phyloP scores from a whole-genome alignment of 2,797 vertebrate species.

The Chloroceryle inda region DNA sequence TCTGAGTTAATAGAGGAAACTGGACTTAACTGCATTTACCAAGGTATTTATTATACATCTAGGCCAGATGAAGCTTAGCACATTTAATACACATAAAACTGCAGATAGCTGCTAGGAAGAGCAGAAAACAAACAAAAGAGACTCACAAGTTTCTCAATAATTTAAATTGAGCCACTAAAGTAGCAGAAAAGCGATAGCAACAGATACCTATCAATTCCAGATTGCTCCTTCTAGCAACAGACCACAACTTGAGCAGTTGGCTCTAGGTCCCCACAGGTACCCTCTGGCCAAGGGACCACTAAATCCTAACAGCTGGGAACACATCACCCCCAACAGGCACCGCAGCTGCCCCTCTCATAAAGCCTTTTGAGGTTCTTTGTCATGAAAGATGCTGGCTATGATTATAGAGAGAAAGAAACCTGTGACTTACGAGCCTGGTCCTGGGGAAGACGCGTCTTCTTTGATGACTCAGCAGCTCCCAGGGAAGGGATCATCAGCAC shows the following conservation, averaged over 20 bases:
- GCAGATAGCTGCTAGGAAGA: neutral
- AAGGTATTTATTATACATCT: slow-evolving; percentile 45
- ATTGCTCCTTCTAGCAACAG: neutral
- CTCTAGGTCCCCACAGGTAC: neutral
- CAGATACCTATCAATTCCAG: slow-evolving; percentile 24
- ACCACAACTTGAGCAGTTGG: neutral
- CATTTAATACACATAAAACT: slow-evolving; percentile 7
- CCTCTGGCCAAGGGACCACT: neutral
- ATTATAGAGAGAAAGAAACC: neutral
- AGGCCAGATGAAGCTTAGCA: slow-evolving; percentile 45
- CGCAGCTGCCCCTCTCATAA: neutral
- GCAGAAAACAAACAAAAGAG: slow-evolving; percentile 24
- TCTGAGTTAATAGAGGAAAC: slow-evolving; percentile 44
- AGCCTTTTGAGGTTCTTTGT: neutral
- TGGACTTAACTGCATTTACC: slow-evolving; percentile 14
- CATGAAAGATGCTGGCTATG: neutral
- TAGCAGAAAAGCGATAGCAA: neutral
- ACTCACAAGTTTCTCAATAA: slow-evolving; percentile 19
- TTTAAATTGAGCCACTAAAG: slow-evolving; percentile 11
- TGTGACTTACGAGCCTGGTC: neutral
- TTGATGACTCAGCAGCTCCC: neutral
- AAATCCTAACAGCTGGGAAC: neutral
- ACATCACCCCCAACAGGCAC: neutral
- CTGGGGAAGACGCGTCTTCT: accelerated
- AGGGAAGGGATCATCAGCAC: neutral